Conservation (phyloP, 2,797 vertebrate species). For the Melanitta fusca region DNA sequence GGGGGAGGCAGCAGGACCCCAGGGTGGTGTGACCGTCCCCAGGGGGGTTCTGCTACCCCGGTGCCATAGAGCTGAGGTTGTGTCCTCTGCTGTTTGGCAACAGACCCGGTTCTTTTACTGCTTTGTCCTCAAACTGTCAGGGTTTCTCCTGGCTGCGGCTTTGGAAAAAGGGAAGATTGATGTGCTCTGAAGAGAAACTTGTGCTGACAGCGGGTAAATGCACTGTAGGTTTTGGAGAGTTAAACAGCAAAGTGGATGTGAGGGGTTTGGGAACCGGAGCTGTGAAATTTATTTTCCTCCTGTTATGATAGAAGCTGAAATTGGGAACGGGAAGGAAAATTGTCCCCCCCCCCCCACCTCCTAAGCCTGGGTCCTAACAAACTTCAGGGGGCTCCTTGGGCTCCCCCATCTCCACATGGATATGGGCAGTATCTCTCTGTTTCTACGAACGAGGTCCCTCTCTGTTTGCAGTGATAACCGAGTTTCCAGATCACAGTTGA, state of each 20-base stretch:
- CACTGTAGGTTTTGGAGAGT: not conserved
- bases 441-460: rapidly evolving
- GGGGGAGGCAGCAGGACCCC: not conserved
- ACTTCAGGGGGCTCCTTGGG: not conserved
- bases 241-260: not conserved
- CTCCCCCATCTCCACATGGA: not conserved
- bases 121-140: conserved; percentile 67
- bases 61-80: rapidly evolving
- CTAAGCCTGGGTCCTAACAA: rapidly evolving
- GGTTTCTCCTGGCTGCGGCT: conserved; percentile 52
- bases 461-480: not conserved
- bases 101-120: conserved; percentile 14
- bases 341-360: not conserved
- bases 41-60: not conserved
- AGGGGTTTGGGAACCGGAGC: not conserved
- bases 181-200: conserved; percentile 33
- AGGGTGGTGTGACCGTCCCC: not conserved
- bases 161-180: conserved; percentile 56
- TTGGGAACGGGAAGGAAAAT: not conserved
- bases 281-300: not conserved
- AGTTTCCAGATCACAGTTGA: not conserved
- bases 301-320: not conserved
- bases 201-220: not conserved
- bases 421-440: rapidly evolving
- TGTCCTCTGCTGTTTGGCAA: conserved; percentile 47